These are phyloP conservation scores for Phoenicopterus ruber DNA, from an alignment of 2,113 vertebrate genomes.

Conservation along the genomic window DNA sequence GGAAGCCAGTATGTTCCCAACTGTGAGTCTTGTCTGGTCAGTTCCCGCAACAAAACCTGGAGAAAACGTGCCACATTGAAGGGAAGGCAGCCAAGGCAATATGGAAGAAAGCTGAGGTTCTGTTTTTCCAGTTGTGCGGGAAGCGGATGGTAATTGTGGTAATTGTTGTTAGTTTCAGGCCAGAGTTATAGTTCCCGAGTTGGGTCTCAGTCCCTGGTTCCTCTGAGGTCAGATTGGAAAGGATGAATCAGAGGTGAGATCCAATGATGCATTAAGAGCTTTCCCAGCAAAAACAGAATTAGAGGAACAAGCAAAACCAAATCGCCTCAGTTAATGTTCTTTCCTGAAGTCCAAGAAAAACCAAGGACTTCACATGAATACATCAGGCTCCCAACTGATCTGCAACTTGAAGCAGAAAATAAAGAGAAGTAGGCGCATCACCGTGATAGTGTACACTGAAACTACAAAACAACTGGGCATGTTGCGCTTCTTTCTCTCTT, in stretches of 20 bases:
- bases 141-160: neutral
- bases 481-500: neutral
- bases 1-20: neutral
- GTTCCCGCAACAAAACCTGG: neutral
- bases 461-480: neutral
- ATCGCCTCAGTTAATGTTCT: neutral
- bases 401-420: neutral
- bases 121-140: constrained; percentile 28
- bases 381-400: neutral
- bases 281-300: constrained; percentile 15
- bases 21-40: neutral
- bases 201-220: neutral
- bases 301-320: constrained; percentile 16
- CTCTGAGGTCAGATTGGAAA: constrained; percentile 44
- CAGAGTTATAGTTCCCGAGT: neutral
- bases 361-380: neutral
- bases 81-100: constrained; percentile 11
- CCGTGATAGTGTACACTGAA: neutral
- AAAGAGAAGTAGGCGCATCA: neutral
- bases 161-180: neutral
- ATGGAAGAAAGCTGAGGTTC: constrained; percentile 33
- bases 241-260: constrained; percentile 50
- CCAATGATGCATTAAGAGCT: constrained; percentile 12
- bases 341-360: constrained; percentile 25
- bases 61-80: neutral